phyloP scores from a whole-genome alignment of 2,797 vertebrate species.

The Pseudochaenichthys georgianus region DNA sequence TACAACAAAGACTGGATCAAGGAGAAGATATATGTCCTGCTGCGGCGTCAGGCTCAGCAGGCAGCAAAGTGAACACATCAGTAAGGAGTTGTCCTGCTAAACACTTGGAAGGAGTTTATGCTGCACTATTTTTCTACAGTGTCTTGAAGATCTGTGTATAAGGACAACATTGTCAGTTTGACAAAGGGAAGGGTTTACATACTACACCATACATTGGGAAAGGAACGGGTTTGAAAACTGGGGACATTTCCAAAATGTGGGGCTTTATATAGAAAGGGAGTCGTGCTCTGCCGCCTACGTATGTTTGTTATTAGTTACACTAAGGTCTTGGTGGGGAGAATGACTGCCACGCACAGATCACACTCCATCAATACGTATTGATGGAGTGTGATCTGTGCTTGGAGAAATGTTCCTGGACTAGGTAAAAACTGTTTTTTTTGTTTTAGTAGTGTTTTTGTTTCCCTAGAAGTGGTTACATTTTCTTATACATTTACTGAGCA shows the following conservation, averaged over 20 bases:
- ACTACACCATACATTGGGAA: slow-evolving; percentile 22
- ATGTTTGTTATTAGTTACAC: slow-evolving; percentile 48
- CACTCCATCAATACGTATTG: not conserved
- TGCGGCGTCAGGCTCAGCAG: slow-evolving; percentile 97
- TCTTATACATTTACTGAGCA: slow-evolving; percentile 20
- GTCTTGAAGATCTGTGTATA: slow-evolving; percentile 42
- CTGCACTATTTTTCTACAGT: slow-evolving; percentile 35
- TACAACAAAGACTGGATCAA: slow-evolving; percentile 99
- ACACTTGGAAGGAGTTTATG: slow-evolving; percentile 43
- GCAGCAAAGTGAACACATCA: slow-evolving; percentile 87
- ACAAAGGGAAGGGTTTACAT: slow-evolving; percentile 42
- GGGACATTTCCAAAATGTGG: slow-evolving; percentile 4
- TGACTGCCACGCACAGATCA: slow-evolving; percentile 2
- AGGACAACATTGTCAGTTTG: slow-evolving; percentile 38
- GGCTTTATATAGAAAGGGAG: slow-evolving; percentile 33
- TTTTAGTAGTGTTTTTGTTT: slow-evolving; percentile 33
- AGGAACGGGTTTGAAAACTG: slow-evolving; percentile 26
- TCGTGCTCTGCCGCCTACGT: slow-evolving; percentile 16
- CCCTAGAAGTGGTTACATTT: slow-evolving; percentile 14
- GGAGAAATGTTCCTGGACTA: slow-evolving; percentile 6
- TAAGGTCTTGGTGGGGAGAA: slow-evolving; percentile 2
- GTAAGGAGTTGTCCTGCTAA: slow-evolving; percentile 42
- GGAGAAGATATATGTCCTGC: slow-evolving; percentile 97
- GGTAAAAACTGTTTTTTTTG: not conserved
- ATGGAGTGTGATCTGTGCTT: not conserved